Conservation (phyloP, 2,113 vertebrate genomes). For the Emydocephalus ijimae region DNA sequence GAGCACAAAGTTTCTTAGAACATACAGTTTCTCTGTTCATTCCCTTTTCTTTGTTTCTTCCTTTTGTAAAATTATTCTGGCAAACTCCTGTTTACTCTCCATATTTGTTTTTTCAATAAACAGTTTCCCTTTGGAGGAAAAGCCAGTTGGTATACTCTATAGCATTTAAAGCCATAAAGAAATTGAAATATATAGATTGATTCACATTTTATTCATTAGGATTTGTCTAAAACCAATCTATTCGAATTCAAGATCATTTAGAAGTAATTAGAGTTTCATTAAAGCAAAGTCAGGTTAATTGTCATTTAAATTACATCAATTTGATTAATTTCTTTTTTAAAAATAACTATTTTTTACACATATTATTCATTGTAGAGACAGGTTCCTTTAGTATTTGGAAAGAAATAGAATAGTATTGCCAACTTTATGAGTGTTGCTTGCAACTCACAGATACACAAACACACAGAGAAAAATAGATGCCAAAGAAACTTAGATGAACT, state of each 20-base stretch:
- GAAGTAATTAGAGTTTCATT: constrained; percentile 25
- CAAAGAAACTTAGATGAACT: not conserved
- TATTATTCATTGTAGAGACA: not conserved
- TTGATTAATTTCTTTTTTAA: constrained; percentile 12
- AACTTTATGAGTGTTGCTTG: not conserved
- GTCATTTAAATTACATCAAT: constrained; percentile 9
- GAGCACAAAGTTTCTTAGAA: not conserved
- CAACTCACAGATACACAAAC: not conserved
- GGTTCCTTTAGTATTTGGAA: not conserved
- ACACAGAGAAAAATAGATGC: not conserved
- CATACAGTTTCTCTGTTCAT: not conserved
- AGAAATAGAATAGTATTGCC: not conserved
- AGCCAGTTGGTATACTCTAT: not conserved
- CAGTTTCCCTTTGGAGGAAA: not conserved
- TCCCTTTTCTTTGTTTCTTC: not conserved
- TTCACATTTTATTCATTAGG: constrained; percentile 23
- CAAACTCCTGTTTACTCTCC: not conserved
- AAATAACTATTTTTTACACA: not conserved
- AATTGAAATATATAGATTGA: constrained; percentile 12
- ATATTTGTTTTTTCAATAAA: not conserved
- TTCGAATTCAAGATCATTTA: constrained; percentile 23
- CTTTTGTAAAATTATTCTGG: not conserved
- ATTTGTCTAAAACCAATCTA: constrained; percentile 14
- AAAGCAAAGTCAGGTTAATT: constrained; percentile 20
- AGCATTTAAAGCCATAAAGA: not conserved